Base-by-base conservation (phyloP, 2,113 vertebrate genomes). In the Zingel zingel region DNA sequence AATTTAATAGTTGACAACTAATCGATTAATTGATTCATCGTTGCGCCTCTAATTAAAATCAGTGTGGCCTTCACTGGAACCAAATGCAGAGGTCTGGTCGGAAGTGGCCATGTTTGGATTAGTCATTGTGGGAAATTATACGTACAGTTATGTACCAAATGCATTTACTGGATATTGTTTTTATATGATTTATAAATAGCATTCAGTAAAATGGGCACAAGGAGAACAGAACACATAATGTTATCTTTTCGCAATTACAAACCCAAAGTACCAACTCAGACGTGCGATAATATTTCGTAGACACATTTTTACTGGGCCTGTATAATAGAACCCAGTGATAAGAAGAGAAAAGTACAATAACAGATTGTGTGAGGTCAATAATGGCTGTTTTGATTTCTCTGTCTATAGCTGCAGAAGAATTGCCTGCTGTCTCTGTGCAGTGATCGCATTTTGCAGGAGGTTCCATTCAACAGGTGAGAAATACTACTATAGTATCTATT, bases 391-490 rank as follows among this genome's bases (percentile, higher is more conserved):
- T 71, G 21, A 16, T 74, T 87, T 79, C 62, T 89, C 12, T 79
- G 53, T 83, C 84, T 57, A 30, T 56, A 99, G 98, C 93, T 99
- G 90, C 98, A 99, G 91, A 99, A 99, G 93, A 99, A 99, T 87
- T 99, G 98, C 88, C 96, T 99, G 68, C 96, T 99, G 87, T 99
- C 98, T 81, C 97, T 99, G 36, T 99, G 98, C 95, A 99, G 98
- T 83, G 98, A 99, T 87, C 97, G 98, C 78, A 99, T 99, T 78
- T 95, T 99, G 89, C 98, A 99, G 81, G 98, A 99, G 91, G 98
- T 99, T 88, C 98, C 98, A 19, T 99, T 99, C 94, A 99, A 99
- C 96, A 98, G 98, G 98, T 96, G 92, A 91, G 81, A 77, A 59
- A 62, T 13, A 15, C 19, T 33, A 6, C 33, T 33, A 6, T 7